Conservation (phyloP, 2,113 vertebrate genomes). For the Pardalotus punctatus region DNA sequence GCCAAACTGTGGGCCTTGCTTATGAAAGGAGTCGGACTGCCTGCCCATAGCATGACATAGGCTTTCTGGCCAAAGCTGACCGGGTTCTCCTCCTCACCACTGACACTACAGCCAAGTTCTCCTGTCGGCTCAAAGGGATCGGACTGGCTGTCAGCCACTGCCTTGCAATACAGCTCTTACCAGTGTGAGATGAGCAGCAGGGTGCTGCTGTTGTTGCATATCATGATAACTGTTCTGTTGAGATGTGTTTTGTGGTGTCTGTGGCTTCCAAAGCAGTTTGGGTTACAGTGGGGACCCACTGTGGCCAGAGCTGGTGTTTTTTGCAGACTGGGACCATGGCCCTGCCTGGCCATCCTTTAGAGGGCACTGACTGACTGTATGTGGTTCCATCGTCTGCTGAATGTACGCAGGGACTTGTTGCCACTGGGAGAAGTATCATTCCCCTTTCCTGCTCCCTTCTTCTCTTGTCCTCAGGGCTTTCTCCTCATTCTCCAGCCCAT, state of each 20-base stretch:
- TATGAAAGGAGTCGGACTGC: background rate
- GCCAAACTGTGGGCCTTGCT: background rate
- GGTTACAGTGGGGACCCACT: background rate
- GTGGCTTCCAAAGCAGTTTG: background rate
- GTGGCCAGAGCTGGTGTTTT: background rate
- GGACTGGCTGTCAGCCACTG: background rate
- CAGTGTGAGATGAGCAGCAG: background rate
- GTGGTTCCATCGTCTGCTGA: background rate
- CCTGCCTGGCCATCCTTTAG: background rate
- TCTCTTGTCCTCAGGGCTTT: background rate
- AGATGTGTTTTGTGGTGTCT: background rate
- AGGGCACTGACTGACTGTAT: background rate
- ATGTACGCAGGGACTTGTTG: background rate
- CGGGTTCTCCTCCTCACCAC: background rate
- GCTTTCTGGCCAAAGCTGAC: background rate
- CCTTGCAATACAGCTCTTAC: background rate
- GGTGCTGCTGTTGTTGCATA: background rate
- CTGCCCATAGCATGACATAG: background rate
- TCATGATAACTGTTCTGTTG: background rate
- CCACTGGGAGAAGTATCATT: background rate
- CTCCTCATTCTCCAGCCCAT: background rate
- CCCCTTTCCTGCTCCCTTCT: background rate
- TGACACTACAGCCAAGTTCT: background rate
- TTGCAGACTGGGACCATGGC: accelerated
- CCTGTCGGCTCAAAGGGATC: background rate